These are phyloP conservation scores for Aramus guarauna DNA, from an alignment of 2,113 vertebrate genomes.

Conservation along the genomic window DNA sequence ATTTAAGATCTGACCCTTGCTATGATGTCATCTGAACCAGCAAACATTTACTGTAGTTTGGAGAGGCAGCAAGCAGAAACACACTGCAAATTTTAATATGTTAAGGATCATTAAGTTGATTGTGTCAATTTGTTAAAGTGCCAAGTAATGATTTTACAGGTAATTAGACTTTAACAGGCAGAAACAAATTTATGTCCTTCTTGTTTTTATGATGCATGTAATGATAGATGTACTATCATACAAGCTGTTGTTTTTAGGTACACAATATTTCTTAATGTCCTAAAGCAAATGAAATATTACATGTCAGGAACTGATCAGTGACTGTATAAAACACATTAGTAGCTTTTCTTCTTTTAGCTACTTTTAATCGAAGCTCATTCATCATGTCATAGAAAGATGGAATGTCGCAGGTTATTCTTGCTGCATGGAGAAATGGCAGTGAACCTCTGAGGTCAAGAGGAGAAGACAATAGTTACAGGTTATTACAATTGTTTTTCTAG, in stretches of 20 bases:
- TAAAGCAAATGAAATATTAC: conserved; percentile 75
- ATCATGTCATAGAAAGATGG: conserved; percentile 67
- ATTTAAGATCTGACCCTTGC: conserved; percentile 35
- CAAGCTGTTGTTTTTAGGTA: conserved; percentile 72
- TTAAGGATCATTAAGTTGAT: conserved; percentile 69
- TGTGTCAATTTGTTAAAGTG: conserved; percentile 74
- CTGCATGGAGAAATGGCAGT: conserved; percentile 51
- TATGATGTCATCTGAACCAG: conserved; percentile 43
- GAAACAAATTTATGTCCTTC: conserved; percentile 71
- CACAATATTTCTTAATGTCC: conserved; percentile 68
- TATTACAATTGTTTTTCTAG: conserved; percentile 55
- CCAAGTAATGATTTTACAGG: conserved; percentile 79
- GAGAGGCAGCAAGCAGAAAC: conserved; percentile 48
- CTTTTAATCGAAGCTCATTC: conserved; percentile 71
- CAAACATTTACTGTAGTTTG: conserved; percentile 39
- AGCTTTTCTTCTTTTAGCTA: conserved; percentile 70
- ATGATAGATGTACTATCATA: conserved; percentile 64
- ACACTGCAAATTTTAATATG: conserved; percentile 60
- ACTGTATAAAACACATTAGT: conserved; percentile 77
- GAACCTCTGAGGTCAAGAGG: conserved; percentile 63
- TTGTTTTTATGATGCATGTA: conserved; percentile 69
- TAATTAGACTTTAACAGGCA: conserved; percentile 77
- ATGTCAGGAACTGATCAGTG: conserved; percentile 72
- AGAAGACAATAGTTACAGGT: conserved; percentile 60
- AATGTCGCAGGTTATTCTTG: conserved; percentile 63